A percentile compares a stretch with the other conserved stretches of the same genome.
Evolutionary conservation across 2,797 vertebrate species (phyloP).

Genomic region (Champsocephalus esox): DNA sequence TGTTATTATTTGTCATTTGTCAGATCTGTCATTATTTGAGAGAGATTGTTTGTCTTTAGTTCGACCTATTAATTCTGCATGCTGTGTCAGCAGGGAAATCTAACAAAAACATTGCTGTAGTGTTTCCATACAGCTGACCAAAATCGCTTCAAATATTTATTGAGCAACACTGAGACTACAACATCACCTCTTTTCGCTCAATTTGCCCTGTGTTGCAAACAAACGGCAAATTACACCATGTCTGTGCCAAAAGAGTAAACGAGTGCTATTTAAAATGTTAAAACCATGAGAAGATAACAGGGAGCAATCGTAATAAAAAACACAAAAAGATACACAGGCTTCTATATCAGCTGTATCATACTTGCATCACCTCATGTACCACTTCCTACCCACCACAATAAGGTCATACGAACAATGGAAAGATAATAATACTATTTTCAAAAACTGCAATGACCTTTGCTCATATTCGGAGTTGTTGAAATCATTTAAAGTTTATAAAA

Average conservation of each 20-base stretch:
- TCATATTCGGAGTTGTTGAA: neutral
- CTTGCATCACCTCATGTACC: neutral
- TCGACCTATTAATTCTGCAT: neutral
- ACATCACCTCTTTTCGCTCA: conserved; percentile 12
- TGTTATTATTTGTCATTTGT: neutral
- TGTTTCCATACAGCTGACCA: neutral
- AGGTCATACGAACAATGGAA: neutral
- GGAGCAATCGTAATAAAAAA: neutral
- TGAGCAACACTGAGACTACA: conserved; percentile 18
- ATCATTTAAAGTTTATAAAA: no score
- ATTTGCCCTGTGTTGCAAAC: conserved; percentile 11
- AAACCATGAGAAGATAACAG: neutral
- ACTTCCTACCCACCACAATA: neutral
- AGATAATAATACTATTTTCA: neutral
- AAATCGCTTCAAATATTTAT: conserved; percentile 31
- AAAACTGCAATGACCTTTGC: neutral
- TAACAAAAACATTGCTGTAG: neutral
- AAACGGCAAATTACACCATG: neutral
- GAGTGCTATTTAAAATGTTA: neutral
- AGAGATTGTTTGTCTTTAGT: neutral
- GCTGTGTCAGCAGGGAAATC: neutral
- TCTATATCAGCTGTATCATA: neutral
- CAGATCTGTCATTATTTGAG: no score
- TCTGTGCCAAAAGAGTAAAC: neutral
- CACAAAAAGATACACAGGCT: no score